A percentile compares a stretch with the other conserved stretches of the same genome.
phyloP scores from a whole-genome alignment of 2,797 vertebrate genomes.

The Hypotaenidia okinawae region DNA sequence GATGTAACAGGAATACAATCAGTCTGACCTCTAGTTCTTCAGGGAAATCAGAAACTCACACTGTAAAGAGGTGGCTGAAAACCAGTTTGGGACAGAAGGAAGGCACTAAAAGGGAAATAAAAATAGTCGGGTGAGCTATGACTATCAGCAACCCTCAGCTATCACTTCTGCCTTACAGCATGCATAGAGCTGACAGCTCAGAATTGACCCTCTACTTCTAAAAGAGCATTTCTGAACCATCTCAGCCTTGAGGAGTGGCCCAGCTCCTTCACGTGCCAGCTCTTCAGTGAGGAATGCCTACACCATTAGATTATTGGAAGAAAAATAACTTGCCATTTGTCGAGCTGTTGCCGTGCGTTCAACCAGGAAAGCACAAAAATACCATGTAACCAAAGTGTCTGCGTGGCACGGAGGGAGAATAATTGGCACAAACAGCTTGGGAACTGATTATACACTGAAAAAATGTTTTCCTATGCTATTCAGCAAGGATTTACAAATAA shows the following conservation, averaged over 20 bases:
- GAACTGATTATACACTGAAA: neutral
- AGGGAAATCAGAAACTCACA: neutral
- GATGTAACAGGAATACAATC: neutral
- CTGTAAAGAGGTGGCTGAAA: neutral
- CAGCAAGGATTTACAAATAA: neutral
- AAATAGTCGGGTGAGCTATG: neutral
- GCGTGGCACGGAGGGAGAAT: neutral
- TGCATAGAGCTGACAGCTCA: neutral
- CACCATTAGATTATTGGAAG: neutral
- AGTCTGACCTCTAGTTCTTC: neutral
- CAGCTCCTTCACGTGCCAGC: neutral
- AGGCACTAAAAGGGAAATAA: neutral
- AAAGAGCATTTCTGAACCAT: neutral
- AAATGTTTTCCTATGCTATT: slow-evolving; percentile 22
- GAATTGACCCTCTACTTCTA: neutral
- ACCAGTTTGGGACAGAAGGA: neutral
- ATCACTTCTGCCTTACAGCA: neutral
- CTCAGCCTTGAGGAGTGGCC: neutral
- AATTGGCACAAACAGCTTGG: slow-evolving; percentile 23
- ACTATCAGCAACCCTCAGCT: neutral
- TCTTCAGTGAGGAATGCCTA: neutral
- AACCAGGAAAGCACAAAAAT: slow-evolving; percentile 9
- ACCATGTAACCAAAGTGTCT: neutral
- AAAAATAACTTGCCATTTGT: neutral
- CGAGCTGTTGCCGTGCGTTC: neutral